A percentile compares a stretch with the other conserved stretches of the same genome.
Evolutionary conservation across 2,888 invertebrate species (phyloP).

Genomic region (Eilema sororculum): DNA sequence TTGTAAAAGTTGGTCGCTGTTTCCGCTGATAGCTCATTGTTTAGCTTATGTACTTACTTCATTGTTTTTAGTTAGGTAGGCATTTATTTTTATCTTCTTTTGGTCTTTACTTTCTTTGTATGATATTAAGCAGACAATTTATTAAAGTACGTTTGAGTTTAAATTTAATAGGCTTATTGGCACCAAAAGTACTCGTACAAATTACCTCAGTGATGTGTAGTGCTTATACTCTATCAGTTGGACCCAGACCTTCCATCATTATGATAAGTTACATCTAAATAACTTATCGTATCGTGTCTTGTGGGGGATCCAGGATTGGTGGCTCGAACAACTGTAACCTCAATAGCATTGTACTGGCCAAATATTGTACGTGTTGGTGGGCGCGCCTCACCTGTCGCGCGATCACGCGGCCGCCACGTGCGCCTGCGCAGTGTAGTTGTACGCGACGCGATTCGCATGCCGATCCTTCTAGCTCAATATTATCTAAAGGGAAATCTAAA

Average conservation of each 20-base stretch:
- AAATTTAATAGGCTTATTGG: too few relatives aligned
- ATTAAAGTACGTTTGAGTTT: neutral
- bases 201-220: neutral
- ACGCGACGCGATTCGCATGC: slow-evolving; percentile 55
- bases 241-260: neutral
- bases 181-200: neutral
- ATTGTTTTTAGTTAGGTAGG: neutral
- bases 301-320: slow-evolving; percentile 19
- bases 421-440: slow-evolving; percentile 56
- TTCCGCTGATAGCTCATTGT: slow-evolving; percentile 11
- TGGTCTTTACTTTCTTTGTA: neutral
- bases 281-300: neutral
- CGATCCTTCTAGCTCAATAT: slow-evolving; percentile 46
- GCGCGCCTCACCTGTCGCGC: slow-evolving; percentile 64
- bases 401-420: slow-evolving; percentile 74
- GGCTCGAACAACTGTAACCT: slow-evolving; percentile 31
- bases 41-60: slow-evolving; percentile 2
- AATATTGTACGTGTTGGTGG: slow-evolving; percentile 51
- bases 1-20: slow-evolving; percentile 6
- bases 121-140: neutral
- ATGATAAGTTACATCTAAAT: neutral
- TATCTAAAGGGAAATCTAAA: slow-evolving; percentile 47
- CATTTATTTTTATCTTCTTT: neutral
- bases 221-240: neutral
- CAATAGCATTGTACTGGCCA: slow-evolving; percentile 38